Evolutionary conservation across 2,888 invertebrate genomes (phyloP), one percentile per base, ranked within the genome.

Genomic region (Drosophila melanocephala): DNA sequence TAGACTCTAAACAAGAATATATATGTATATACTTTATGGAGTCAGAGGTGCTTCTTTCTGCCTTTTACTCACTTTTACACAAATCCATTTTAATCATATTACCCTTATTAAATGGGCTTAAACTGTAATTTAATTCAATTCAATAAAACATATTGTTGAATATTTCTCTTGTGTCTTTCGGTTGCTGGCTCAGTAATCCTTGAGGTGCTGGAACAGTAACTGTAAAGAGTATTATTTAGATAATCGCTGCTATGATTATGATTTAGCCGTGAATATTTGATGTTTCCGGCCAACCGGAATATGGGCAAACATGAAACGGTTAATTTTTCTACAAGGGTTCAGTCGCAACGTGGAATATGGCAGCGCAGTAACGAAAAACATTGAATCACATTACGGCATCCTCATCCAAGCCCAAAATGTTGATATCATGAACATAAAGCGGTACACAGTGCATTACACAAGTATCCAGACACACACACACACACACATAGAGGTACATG

Each of bases 391-490:
- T 73, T 76, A 74, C 64, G 67, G 64, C 37, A 62, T 63, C 47
- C 72, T 55, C 50, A 37, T 37, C 37, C 52, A 19, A 58, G 35
- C 22, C 44, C 39, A 14, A n/a, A 26, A 47, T 7, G 30, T 50
- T 37, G 30, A 72, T 66, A 72, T 75, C 74, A 83, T 74, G 77
- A 77, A 83, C 83, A 73, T 70, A 70, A 75, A 86, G 66, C 75
- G 84, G 39, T 44, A 56, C 22, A 51, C 12, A 75, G 59, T 47
- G 62, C 42, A 51, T 63, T 51, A 44, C 60, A 51, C 6, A 19
- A 42, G 53, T 50, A 42, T 37, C 39, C 16, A 19, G 6, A 19
- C 26, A 47, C 37, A 37, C 26, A 55, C 28, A 32, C n/a, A 5
- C 5, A 32, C 37, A 1, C 16, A 56, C 12, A 26, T 6, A 33